These are phyloP conservation scores for Crenichthys baileyi DNA, from an alignment of 2,797 vertebrate species.

Conservation along the genomic window DNA sequence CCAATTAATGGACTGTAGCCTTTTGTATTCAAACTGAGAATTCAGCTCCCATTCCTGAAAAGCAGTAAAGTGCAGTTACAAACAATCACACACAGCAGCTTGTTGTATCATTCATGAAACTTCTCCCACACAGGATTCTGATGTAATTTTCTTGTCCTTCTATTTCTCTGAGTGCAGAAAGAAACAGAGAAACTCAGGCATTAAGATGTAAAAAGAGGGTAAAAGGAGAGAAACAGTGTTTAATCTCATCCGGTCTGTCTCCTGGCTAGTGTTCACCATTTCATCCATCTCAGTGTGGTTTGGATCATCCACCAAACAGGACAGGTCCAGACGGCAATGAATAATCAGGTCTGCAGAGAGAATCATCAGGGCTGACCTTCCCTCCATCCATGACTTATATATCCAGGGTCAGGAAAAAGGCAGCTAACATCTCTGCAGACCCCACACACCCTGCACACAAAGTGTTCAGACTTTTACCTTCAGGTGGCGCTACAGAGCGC, in stretches of 20 bases:
- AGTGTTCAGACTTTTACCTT: too few species aligned
- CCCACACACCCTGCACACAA: too few species aligned
- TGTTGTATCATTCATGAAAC: slow-evolving; percentile 7
- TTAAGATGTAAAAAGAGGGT: slow-evolving; percentile 21
- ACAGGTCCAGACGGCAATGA: too few species aligned
- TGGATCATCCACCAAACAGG: too few species aligned
- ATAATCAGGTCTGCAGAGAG: too few species aligned
- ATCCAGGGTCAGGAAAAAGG: too few species aligned
- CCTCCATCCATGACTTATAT: too few species aligned
- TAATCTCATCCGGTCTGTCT: not conserved
- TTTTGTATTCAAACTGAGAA: slow-evolving; percentile 42
- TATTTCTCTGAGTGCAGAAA: slow-evolving; percentile 6
- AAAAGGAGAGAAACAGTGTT: slow-evolving; percentile 3
- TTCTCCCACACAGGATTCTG: slow-evolving; percentile 30
- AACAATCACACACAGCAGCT: slow-evolving; percentile 10
- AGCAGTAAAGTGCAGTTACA: slow-evolving; percentile 2
- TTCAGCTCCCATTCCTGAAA: slow-evolving; percentile 26
- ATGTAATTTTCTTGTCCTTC: slow-evolving; percentile 35
- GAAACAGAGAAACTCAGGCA: not conserved
- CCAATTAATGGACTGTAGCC: slow-evolving; percentile 45
- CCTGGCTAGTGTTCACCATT: not conserved
- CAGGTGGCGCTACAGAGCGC: too few species aligned
- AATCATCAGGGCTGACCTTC: too few species aligned
- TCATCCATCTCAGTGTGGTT: too few species aligned
- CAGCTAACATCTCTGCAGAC: too few species aligned